Evolutionary conservation across 2,888 invertebrate species (phyloP).

Genomic region (Ophion ventricosus): DNA sequence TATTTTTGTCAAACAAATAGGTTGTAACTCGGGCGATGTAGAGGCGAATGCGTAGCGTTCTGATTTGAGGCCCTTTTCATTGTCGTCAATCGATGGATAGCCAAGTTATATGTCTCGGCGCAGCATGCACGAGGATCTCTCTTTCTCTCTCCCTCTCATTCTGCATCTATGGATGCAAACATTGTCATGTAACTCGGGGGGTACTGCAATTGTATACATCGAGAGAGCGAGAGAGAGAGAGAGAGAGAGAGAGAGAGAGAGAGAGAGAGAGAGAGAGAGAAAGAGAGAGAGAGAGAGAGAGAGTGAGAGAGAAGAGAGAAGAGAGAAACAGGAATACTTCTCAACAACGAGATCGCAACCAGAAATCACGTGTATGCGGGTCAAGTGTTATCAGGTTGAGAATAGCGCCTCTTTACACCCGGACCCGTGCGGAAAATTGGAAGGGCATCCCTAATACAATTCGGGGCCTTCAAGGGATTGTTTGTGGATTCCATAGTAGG

Average conservation of each 20-base stretch:
- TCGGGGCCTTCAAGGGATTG: no score
- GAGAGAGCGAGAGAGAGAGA: background rate
- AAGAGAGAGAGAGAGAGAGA: no score
- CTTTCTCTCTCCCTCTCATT: background rate
- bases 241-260: background rate
- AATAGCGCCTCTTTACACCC: constrained; percentile 45
- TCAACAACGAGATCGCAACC: constrained; percentile 56
- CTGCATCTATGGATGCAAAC: background rate
- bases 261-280: background rate
- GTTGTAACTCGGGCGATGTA: background rate
- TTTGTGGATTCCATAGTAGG: no score
- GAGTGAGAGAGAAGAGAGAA: background rate
- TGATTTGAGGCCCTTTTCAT: constrained; percentile 17
- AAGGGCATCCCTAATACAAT: no score
- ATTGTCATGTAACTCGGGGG: constrained; percentile 3
- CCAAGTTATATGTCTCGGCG: background rate
- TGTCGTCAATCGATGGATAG: background rate
- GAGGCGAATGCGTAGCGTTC: background rate
- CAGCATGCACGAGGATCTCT: background rate
- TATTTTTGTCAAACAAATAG: constrained; percentile 24
- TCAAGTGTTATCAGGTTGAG: constrained; percentile 62
- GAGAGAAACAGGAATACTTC: constrained; percentile 23
- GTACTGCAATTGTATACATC: constrained; percentile 43
- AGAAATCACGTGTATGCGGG: constrained; percentile 65
- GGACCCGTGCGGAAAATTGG: constrained; percentile 14